These are phyloP conservation scores for Eriosoma lanigerum DNA, from an alignment of 1,140 invertebrate genomes.

Conservation along the genomic window DNA sequence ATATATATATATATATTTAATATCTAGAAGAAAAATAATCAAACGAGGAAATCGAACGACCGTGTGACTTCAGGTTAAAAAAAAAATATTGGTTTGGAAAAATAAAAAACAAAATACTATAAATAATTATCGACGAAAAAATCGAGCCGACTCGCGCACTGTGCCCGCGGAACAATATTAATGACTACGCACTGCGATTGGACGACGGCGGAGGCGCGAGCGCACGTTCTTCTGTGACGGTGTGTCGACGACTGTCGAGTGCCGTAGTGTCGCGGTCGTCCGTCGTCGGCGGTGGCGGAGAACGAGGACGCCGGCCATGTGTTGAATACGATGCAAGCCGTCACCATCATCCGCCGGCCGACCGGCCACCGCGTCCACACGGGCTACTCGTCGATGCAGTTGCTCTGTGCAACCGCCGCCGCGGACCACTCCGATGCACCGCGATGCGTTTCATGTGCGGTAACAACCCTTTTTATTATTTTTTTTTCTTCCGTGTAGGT, in stretches of 20 bases:
- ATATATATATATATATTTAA: too few relatives aligned
- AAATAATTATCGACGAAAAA: neutral
- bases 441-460: neutral
- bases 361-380: neutral
- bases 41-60: neutral
- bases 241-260: constrained; percentile 38
- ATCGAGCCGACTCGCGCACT: neutral
- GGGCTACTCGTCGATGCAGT: too few relatives aligned
- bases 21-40: constrained; percentile 3
- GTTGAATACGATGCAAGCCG: constrained; percentile 22
- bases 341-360: neutral
- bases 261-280: neutral
- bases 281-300: neutral
- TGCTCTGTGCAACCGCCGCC: neutral
- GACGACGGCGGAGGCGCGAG: neutral
- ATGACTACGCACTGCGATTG: neutral
- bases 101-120: neutral
- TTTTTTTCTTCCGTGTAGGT: too few relatives aligned
- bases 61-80: too few relatives aligned
- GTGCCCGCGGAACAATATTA: neutral
- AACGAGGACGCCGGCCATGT: constrained; percentile 45
- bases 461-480: too few relatives aligned
- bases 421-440: neutral
- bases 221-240: constrained; percentile 28
- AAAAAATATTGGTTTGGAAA: too few relatives aligned